Evolutionary conservation across 2,113 vertebrate genomes (phyloP).

Genomic region (Otocyon megalotis): DNA sequence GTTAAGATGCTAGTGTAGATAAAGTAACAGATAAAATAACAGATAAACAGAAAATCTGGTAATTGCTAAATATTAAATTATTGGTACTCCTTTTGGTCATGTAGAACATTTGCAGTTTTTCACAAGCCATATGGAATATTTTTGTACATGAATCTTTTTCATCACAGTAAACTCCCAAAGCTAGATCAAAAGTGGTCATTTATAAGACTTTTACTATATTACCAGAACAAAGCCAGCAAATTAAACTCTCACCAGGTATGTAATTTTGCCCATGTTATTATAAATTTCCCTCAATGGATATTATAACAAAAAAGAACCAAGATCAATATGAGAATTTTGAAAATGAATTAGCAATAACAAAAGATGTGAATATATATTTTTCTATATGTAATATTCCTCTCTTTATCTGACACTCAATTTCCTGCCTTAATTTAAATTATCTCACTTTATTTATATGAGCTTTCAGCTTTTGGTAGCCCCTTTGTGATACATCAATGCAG

Average conservation of each 20-base stretch:
- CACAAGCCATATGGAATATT: background rate
- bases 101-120: background rate
- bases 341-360: background rate
- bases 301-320: slow-evolving; percentile 21
- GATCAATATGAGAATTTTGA: background rate
- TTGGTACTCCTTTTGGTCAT: background rate
- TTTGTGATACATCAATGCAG: background rate
- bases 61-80: background rate
- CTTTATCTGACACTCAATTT: background rate
- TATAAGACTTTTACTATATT: background rate
- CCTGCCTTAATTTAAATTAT: background rate
- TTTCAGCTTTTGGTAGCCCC: background rate
- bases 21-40: background rate
- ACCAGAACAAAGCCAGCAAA: background rate
- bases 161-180: slow-evolving; percentile 17
- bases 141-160: background rate
- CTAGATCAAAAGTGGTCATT: background rate
- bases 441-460: background rate
- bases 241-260: background rate
- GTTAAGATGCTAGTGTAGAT: background rate
- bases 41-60: background rate
- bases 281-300: background rate
- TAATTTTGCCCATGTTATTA: background rate
- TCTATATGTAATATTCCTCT: background rate
- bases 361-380: background rate